These are phyloP conservation scores for Calypte anna DNA, from an alignment of 2,113 vertebrate genomes.

Conservation along the genomic window DNA sequence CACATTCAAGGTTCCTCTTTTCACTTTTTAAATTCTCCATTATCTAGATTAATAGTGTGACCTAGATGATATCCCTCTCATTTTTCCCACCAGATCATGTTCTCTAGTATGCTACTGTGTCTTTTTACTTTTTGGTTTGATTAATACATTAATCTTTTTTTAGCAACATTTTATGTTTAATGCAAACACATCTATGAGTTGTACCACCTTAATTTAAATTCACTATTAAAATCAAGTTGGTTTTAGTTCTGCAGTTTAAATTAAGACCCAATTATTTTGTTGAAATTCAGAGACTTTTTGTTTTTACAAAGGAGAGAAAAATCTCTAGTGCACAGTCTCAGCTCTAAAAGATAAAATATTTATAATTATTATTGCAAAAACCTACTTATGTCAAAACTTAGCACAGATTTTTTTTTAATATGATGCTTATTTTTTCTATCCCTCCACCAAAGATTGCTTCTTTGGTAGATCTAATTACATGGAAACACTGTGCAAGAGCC, in stretches of 20 bases:
- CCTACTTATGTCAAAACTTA: background rate
- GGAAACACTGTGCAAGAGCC: background rate
- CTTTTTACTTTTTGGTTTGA: background rate
- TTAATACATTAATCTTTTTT: background rate
- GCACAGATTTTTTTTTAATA: background rate
- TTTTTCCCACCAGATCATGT: background rate
- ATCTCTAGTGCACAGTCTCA: background rate
- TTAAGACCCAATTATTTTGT: background rate
- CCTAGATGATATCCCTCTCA: background rate
- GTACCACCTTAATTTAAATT: slow-evolving; percentile 23
- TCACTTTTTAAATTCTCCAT: slow-evolving; percentile 47
- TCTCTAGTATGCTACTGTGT: background rate
- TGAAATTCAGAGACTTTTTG: slow-evolving; percentile 8
- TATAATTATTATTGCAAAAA: background rate
- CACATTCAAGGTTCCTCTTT: slow-evolving; percentile 62
- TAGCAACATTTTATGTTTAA: background rate
- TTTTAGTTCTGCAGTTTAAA: background rate
- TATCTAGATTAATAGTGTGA: slow-evolving; percentile 64
- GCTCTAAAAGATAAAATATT: background rate
- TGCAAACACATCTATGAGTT: slow-evolving; percentile 11
- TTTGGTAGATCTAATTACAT: background rate
- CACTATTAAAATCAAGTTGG: background rate
- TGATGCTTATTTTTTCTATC: background rate
- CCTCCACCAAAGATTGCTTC: background rate
- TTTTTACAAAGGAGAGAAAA: background rate